Conservation (phyloP, 2,113 vertebrate species). For the Malurus alboscapulatus region DNA sequence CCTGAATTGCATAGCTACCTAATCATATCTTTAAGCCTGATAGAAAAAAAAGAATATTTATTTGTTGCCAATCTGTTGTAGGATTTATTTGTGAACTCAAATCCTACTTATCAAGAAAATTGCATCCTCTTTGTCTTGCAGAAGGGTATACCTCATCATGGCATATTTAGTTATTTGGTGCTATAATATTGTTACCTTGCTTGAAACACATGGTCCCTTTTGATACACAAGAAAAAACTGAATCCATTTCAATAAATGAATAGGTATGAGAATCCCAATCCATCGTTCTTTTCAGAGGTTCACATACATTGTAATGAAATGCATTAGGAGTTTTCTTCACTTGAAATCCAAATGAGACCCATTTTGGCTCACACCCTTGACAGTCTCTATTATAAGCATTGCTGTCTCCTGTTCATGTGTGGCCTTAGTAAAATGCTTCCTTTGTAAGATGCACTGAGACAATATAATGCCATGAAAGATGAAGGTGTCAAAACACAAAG, state of each 20-base stretch:
- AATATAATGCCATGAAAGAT: conserved; percentile 90
- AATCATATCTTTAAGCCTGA: conserved; percentile 68
- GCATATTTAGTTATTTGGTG: conserved; percentile 76
- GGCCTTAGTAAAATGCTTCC: conserved; percentile 87
- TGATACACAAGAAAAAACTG: conserved; percentile 78
- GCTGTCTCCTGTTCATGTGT: conserved; percentile 87
- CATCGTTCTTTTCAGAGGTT: conserved; percentile 82
- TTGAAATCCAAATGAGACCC: conserved; percentile 87
- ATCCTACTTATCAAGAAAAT: conserved; percentile 73
- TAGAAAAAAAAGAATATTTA: conserved; percentile 69
- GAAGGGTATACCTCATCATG: conserved; percentile 67
- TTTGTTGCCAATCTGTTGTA: conserved; percentile 68
- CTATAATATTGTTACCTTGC: conserved; percentile 80
- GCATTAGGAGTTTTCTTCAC: conserved; percentile 84
- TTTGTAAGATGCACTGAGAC: conserved; percentile 89
- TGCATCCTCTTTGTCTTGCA: conserved; percentile 68
- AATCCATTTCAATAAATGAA: conserved; percentile 88
- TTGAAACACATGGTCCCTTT: conserved; percentile 81
- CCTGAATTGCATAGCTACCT: conserved; percentile 50
- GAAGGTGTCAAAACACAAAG: conserved; percentile 87
- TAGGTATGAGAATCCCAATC: conserved; percentile 82
- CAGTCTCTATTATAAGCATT: conserved; percentile 83
- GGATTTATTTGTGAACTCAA: conserved; percentile 70
- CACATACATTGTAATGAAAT: conserved; percentile 86
- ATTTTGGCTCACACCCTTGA: conserved; percentile 88